Evolutionary conservation across 2,797 vertebrate genomes (phyloP), one percentile per base, ranked within the genome.

Genomic region (Hydrophis major): DNA sequence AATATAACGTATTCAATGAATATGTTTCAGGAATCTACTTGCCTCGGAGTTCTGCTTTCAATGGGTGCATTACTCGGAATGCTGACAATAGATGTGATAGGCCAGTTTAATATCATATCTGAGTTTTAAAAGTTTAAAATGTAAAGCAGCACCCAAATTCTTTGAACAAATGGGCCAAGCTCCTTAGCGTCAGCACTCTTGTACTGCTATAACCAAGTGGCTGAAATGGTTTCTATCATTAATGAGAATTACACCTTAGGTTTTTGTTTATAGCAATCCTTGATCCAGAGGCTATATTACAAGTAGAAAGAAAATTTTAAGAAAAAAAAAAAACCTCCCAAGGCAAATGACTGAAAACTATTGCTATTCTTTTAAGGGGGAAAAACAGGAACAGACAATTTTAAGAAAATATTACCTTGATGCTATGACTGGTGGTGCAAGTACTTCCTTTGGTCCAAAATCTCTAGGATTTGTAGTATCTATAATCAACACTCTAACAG

Each of bases 401-500:
- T 55, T 94, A 93, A 96, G 53, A 86, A 74, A 92, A 97, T 96
- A 88, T 55, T 98, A 99, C 99, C 98, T 98, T 93, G 98, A 97
- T 59, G 98, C 96, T 63, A 99, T 95, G 86, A 98, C 95, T 86
- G 97, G 96, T 59, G 99, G 99, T 47, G 98, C 97, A 27, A 96
- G 87, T 86, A 99, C 96, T 94, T 99, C 98, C 18, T 94, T 95
- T 57, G 97, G 97, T n/a, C 53, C 94, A 59, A 97, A 96, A 0
- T 94, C 94, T 78, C 97, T 97, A 32, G 97, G 66, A 6, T 97
- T 92, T 88, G 96, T 92, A 50, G 97, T 96, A 86, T 99, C 98
- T 0, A 98, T 97, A 94, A 99, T 98, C 97, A 98, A 99, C 94
- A 99, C 97, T 95, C 98, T 99, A 94, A 98, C 98, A 56, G 97